phyloP scores from a whole-genome alignment of 2,113 vertebrate species.

The Chionomys nivalis region DNA sequence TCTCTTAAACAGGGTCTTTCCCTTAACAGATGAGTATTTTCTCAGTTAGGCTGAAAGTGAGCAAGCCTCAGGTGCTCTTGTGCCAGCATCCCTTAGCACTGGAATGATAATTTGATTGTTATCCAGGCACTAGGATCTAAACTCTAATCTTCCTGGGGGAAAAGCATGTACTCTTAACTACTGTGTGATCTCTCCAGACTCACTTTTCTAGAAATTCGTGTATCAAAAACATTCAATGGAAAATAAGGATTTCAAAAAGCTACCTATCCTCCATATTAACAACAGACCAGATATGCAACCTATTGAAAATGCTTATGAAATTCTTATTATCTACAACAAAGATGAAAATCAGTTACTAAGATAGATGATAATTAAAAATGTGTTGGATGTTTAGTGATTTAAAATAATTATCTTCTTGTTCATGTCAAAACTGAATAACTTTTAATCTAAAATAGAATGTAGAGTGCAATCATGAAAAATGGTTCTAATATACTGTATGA shows the following conservation, averaged over 20 bases:
- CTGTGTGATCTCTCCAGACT: no score
- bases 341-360: background rate
- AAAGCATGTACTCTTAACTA: background rate
- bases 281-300: background rate
- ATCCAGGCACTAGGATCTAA: background rate
- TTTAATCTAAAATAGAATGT: background rate
- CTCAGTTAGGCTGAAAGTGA: background rate
- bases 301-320: background rate
- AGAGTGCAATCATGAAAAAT: background rate
- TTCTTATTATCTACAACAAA: background rate
- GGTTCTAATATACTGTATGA: background rate
- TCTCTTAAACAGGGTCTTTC: background rate
- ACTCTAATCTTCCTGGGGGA: background rate
- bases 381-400: background rate
- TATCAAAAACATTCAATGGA: background rate
- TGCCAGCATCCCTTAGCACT: background rate
- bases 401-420: background rate
- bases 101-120: background rate
- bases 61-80: background rate
- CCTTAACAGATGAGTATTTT: background rate
- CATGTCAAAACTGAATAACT: background rate
- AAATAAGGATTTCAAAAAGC: background rate
- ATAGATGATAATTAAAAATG: background rate
- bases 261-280: background rate
- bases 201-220: background rate